Conservation (phyloP, 2,888 invertebrate genomes). For the Agapostemon virescens region DNA sequence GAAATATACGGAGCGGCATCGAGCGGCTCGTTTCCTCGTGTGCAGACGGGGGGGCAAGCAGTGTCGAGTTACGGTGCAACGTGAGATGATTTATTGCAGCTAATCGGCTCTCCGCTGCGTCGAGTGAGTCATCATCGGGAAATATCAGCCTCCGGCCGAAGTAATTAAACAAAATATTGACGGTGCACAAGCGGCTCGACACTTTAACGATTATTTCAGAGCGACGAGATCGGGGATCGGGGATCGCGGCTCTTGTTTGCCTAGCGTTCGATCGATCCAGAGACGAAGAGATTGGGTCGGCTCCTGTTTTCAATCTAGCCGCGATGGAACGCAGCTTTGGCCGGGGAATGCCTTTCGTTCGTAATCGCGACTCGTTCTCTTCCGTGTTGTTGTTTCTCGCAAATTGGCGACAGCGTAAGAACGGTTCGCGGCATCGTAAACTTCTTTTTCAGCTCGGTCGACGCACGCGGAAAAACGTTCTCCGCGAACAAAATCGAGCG, state of each 20-base stretch:
- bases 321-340: neutral
- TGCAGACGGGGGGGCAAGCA: slow-evolving; percentile 29
- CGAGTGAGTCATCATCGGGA: slow-evolving; percentile 52
- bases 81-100: slow-evolving; percentile 60
- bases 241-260: slow-evolving; percentile 1
- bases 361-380: neutral
- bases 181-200: neutral
- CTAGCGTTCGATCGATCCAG: neutral
- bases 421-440: neutral
- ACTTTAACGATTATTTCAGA: slow-evolving; percentile 22
- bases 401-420: no score
- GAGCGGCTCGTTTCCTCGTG: slow-evolving; percentile 2
- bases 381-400: neutral
- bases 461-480: no score
- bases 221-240: neutral
- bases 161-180: slow-evolving; percentile 48
- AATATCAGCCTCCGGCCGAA: slow-evolving; percentile 32
- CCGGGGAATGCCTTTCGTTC: neutral
- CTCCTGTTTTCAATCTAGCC: neutral
- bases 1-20: slow-evolving; percentile 1
- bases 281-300: neutral
- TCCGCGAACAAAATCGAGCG: no score
- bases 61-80: slow-evolving; percentile 57
- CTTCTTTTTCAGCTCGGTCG: neutral
- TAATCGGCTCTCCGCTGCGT: slow-evolving; percentile 51